Conservation (phyloP, 2,113 vertebrate species). For the Bolborhynchus lineola region DNA sequence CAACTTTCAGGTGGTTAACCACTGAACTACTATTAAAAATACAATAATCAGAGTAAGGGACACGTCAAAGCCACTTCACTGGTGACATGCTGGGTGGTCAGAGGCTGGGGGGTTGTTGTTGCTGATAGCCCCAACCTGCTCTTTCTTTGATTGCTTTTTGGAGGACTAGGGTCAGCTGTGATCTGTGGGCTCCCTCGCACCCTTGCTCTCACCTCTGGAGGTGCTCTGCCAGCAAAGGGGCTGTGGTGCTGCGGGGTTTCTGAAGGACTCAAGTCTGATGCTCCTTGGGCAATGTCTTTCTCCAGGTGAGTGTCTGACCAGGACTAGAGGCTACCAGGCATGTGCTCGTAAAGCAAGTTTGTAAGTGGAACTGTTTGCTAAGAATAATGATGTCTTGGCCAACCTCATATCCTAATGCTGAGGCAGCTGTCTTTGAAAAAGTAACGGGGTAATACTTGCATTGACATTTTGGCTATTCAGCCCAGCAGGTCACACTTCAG, state of each 20-base stretch:
- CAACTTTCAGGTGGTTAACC: neutral
- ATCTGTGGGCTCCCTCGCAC: accelerated
- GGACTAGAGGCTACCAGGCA: neutral
- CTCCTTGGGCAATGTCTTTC: neutral
- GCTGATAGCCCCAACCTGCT: neutral
- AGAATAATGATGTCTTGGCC: neutral
- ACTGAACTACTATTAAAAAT: neutral
- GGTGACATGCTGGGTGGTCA: accelerated
- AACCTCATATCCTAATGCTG: neutral
- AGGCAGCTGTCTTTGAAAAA: neutral
- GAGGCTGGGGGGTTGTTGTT: neutral
- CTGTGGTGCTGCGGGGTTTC: neutral
- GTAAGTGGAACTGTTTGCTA: neutral
- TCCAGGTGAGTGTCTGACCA: neutral
- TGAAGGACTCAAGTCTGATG: neutral
- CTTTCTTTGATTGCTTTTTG: neutral
- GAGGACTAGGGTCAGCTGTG: neutral
- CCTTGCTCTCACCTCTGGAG: no score
- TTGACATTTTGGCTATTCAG: neutral
- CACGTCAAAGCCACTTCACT: neutral
- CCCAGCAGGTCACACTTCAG: neutral
- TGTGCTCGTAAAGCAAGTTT: neutral
- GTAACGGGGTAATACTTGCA: neutral
- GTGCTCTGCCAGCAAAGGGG: accelerated
- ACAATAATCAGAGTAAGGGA: neutral